Conservation (phyloP, 2,888 invertebrate genomes). For the Seira musarum region DNA sequence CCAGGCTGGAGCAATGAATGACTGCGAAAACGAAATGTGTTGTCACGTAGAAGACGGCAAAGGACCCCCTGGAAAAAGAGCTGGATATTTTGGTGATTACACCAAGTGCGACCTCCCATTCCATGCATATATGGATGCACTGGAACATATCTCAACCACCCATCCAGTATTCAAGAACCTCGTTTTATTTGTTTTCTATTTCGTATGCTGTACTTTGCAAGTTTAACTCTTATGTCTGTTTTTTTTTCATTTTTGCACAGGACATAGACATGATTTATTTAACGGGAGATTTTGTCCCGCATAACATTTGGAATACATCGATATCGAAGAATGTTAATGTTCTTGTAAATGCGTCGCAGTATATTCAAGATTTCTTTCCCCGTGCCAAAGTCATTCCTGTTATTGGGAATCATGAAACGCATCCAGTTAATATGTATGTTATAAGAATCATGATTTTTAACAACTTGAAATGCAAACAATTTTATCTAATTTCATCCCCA, state of each 20-base stretch:
- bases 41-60: constrained; percentile 60
- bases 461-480: background rate
- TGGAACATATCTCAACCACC: constrained; percentile 65
- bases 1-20: constrained; percentile 57
- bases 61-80: constrained; percentile 53
- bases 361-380: constrained; percentile 65
- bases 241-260: constrained; percentile 37
- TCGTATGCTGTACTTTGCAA: constrained; percentile 4
- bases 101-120: constrained; percentile 67
- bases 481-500: constrained; percentile 18
- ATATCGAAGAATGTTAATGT: constrained; percentile 57
- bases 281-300: constrained; percentile 69
- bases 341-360: constrained; percentile 57
- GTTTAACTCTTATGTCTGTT: background rate
- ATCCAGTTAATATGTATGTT: constrained; percentile 66
- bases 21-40: constrained; percentile 67
- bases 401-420: constrained; percentile 68
- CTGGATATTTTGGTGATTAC: constrained; percentile 66
- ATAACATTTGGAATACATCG: constrained; percentile 68
- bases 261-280: constrained; percentile 67
- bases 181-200: background rate
- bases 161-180: constrained; percentile 62
- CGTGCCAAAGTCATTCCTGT: constrained; percentile 64
- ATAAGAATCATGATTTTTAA: no score
- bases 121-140: constrained; percentile 64